phyloP scores from a whole-genome alignment of 2,113 vertebrate genomes.

The Taurulus bubalis region DNA sequence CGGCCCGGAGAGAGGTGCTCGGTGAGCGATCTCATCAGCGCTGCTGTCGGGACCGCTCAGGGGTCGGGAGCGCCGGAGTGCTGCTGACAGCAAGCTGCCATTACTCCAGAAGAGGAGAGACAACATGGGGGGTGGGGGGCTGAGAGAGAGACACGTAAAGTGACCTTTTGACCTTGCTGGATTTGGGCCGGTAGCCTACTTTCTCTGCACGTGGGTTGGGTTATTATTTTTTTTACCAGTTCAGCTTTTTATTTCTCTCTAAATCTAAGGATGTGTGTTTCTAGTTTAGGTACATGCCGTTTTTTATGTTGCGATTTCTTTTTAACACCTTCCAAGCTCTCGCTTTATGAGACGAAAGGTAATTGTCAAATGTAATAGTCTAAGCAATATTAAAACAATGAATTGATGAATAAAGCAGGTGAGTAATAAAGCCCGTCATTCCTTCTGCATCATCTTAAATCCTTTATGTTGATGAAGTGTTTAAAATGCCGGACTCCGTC shows the following conservation, averaged over 20 bases:
- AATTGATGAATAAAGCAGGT: neutral
- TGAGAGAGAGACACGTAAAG: conserved; percentile 8
- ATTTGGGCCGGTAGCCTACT: neutral
- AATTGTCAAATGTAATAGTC: too few relatives aligned
- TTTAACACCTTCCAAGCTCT: neutral
- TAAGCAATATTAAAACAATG: too few relatives aligned
- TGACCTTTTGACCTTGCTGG: conserved; percentile 33
- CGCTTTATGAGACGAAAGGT: neutral
- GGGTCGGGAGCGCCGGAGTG: conserved; percentile 29
- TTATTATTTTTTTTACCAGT: neutral
- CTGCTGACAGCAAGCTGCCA: conserved; percentile 71
- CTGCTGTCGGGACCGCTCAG: conserved; percentile 47
- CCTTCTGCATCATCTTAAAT: neutral
- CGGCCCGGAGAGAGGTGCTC: neutral
- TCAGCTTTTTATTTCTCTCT: neutral
- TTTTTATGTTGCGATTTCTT: neutral
- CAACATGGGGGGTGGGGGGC: neutral
- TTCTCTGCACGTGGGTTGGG: neutral
- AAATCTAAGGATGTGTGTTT: neutral
- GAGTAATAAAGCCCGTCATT: neutral
- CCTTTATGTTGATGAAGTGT: neutral
- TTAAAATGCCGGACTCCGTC: neutral
- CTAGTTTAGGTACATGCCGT: neutral
- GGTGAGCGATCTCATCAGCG: conserved; percentile 61
- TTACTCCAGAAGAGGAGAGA: conserved; percentile 26